Base-by-base conservation (phyloP, 1,140 invertebrate genomes). In the Asobara japonica region DNA sequence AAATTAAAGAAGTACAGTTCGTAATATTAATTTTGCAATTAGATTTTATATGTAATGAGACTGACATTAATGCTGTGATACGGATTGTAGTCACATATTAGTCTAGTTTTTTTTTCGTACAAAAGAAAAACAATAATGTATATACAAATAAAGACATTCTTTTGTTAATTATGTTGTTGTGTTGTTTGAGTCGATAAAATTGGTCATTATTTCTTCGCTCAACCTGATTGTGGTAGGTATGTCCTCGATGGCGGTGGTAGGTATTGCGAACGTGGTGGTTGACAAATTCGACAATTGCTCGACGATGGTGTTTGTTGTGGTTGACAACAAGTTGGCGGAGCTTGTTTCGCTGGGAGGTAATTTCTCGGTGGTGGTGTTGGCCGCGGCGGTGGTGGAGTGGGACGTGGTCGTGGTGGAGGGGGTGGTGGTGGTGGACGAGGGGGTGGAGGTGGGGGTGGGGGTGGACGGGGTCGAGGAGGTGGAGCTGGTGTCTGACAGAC, bases 1-100 rank as follows among this genome's bases (percentile, higher is more conserved):
- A 8, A 38, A 45, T 36, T 31, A 11, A 64, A 8, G 13, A 25
- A 31, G 22, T 22, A 20, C 18, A 25, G 22, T 56, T 56, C n/a
- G 22, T 56, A 27, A 56, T 5, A 56, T 56, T 56, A 10, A 56
- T 5, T 36, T 25, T 56, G 51, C 25, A 22, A 56, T 56, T 56
- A 56, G 51, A 56, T 56, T 56, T 56, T 56, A 56, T 25, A 56
- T 76, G 74, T 74, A 65, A 74, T 73, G 76, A 82, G 82, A 84
- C 78, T 82, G 82, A 82, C 81, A 84, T 82, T 77, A 82, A 80
- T 78, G 78, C 83, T 85, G 83, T 85, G 83, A 85, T 85, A 83
- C 77, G 64, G 74, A 83, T 78, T 82, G 76, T 83, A 84, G 82
- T 84, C 81, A 78, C 75, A 76, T 71, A 27, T 30, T 80, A 78